Evolutionary conservation across 1,140 invertebrate genomes (phyloP), one percentile per base, ranked within the genome.

Genomic region (Pemphigus obesinymphae): DNA sequence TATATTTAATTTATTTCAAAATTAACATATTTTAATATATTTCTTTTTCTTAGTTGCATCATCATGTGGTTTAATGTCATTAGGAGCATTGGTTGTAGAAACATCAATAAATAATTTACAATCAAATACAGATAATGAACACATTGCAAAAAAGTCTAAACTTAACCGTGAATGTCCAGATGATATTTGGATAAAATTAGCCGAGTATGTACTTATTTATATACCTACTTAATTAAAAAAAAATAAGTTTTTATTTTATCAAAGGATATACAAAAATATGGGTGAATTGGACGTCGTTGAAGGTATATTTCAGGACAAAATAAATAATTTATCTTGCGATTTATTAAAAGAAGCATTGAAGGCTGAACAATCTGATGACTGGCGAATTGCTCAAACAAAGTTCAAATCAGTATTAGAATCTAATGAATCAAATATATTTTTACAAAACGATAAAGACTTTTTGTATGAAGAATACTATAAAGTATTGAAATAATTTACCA

Each of bases 191-290:
- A 45, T 43, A 5, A 70, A 70, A 70, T 43, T 70, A 13, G 66
- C 66, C 5, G 66, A 70, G 66, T 70, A 70, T 40, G n/a, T 40
- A 10, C 13, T 15, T 23, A 17, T 23, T 17, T 26, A 17, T 34
- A n/a, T 29, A 13, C 20, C 31, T 31, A 20, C 29, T 13, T 26
- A 58, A 66, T 34, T 1, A 70, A 45, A 26, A n/a, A n/a, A 15
- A 15, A 15, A 26, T 15, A 70, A 43, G 2, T 15, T 17, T 40
- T 40, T 37, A 23, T 43, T 70, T 70, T 43, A n/a, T 3, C 6
- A 66, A 20, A 70, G 66, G 23, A 43, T 70, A 70, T 70, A 70
- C 66, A 70, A 70, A 70, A 70, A 70, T 43, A 70, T 70, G n/a
- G 66, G 66, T 70, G 66, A 70, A 70, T 45, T 70, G 7, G 66